Percentiles rank a stretch among this genome's conserved stretches.
phyloP scores from a whole-genome alignment of 1,140 invertebrate genomes.

The Armadillidium nasatum region DNA sequence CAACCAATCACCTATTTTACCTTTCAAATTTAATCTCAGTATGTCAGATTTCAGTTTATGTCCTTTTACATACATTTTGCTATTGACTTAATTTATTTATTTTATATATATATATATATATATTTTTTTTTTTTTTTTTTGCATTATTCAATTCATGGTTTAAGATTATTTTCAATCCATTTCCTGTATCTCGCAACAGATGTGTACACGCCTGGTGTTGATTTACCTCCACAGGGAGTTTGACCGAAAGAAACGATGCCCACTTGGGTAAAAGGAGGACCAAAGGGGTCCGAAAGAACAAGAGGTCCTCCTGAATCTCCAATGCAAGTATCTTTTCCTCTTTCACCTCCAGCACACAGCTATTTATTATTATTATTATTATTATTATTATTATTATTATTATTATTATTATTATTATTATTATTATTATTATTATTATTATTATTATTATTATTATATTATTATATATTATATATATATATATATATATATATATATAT shows the following conservation, averaged over 20 bases:
- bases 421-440: too few species aligned
- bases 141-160: too few species aligned
- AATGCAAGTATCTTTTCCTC: conserved; percentile 11
- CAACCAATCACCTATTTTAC: too few species aligned
- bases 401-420: not conserved
- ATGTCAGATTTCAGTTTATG: too few species aligned
- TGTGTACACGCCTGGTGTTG: conserved; percentile 11
- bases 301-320: conserved; percentile 23
- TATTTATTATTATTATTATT: not conserved
- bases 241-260: conserved; percentile 14
- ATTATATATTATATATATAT: not conserved
- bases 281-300: not conserved
- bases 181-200: conserved; percentile 10
- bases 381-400: not conserved
- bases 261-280: not conserved
- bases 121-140: too few species aligned
- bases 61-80: too few species aligned
- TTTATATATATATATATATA: too few species aligned
- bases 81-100: too few species aligned
- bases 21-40: too few species aligned
- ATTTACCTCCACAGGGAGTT: not conserved
- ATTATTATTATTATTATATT: not conserved
- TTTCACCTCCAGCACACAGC: conserved; percentile 20
- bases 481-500: not conserved
- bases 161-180: conserved; percentile 5